phyloP scores from a whole-genome alignment of 2,113 vertebrate species.

The Eudyptes chrysolophus region DNA sequence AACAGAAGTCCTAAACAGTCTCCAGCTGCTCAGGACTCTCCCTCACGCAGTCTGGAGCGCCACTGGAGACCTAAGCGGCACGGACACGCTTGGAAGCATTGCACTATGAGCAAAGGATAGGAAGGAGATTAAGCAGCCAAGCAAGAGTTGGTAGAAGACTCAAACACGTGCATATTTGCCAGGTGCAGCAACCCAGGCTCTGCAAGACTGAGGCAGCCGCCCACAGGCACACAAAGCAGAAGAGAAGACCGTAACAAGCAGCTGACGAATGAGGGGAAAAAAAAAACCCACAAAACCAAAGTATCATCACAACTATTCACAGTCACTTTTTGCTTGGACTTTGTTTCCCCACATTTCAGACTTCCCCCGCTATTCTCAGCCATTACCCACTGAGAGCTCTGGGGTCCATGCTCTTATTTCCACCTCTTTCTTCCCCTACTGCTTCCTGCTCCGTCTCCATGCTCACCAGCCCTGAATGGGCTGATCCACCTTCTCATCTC shows the following conservation, averaged over 20 bases:
- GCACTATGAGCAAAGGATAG: accelerated
- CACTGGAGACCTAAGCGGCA: background rate
- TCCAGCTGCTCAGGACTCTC: background rate
- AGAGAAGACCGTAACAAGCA: background rate
- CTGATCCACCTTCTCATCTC: background rate
- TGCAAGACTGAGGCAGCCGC: background rate
- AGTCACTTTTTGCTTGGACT: background rate
- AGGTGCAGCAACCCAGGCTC: background rate
- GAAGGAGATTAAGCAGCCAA: background rate
- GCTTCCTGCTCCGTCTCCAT: background rate
- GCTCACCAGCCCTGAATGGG: background rate
- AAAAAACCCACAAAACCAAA: background rate
- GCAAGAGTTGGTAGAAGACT: background rate
- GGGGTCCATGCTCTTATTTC: background rate
- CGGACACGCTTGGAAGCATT: accelerated
- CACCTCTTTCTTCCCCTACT: background rate
- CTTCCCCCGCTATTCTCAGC: background rate
- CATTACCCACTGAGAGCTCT: background rate
- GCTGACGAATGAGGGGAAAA: background rate
- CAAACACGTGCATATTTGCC: background rate
- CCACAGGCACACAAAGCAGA: background rate
- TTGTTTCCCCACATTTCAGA: background rate
- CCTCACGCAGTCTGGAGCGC: background rate
- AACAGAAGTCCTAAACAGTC: background rate
- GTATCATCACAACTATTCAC: background rate